Percentiles rank a stretch among this genome's conserved stretches.
phyloP scores from a whole-genome alignment of 2,113 vertebrate species.

The Embiotoca jacksoni region DNA sequence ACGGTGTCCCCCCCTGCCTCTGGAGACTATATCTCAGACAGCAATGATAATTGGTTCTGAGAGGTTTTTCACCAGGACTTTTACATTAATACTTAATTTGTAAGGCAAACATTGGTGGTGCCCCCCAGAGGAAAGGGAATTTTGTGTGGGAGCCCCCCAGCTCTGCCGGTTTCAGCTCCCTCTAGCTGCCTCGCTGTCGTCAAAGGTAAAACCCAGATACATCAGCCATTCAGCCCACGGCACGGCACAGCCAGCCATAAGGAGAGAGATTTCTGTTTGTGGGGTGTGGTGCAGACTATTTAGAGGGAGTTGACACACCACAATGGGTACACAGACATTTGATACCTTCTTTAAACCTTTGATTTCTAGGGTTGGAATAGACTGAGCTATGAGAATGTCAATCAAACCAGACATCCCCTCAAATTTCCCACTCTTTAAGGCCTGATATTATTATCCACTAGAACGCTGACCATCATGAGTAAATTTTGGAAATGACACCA shows the following conservation, averaged over 20 bases:
- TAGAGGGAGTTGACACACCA: conserved; percentile 30
- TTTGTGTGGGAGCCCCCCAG: conserved; percentile 40
- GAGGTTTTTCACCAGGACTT: conserved; percentile 57
- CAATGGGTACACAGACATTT: background rate
- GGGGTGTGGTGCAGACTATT: conserved; percentile 22
- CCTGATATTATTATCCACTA: no score
- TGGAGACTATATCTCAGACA: conserved; percentile 60
- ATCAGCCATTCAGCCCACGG: conserved; percentile 54
- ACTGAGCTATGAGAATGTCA: background rate
- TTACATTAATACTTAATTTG: conserved; percentile 75
- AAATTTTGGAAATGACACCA: no score
- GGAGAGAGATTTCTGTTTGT: conserved; percentile 23
- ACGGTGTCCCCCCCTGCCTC: background rate
- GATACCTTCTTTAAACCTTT: conserved; percentile 22
- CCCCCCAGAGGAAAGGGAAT: conserved; percentile 16
- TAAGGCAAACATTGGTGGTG: conserved; percentile 63
- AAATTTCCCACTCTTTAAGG: no score
- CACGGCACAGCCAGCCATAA: conserved; percentile 6
- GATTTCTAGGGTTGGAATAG: background rate
- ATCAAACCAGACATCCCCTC: no score
- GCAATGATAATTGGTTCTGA: conserved; percentile 70
- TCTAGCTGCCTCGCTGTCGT: conserved; percentile 32
- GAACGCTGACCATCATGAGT: no score
- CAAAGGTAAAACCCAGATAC: conserved; percentile 43
- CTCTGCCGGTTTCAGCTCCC: conserved; percentile 6